These are phyloP conservation scores for Phoxinus dragarum DNA, from an alignment of 2,797 vertebrate species.

Conservation along the genomic window DNA sequence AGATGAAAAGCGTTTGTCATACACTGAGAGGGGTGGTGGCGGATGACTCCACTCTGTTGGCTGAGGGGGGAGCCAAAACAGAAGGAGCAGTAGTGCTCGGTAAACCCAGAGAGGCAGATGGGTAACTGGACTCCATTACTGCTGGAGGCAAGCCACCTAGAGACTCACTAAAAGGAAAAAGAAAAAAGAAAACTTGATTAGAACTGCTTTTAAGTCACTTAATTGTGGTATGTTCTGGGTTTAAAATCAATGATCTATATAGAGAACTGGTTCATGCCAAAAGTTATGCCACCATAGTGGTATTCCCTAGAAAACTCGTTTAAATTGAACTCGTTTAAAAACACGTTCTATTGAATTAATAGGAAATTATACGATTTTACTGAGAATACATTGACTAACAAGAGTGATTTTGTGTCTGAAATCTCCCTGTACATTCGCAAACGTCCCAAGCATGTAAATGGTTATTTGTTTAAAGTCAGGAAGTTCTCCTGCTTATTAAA, in stretches of 20 bases:
- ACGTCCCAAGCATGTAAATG: no score
- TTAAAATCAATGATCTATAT: neutral
- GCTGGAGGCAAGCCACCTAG: conserved; percentile 85
- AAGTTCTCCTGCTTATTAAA: no score
- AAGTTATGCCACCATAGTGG: no score
- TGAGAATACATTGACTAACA: no score
- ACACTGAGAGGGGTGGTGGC: conserved; percentile 79
- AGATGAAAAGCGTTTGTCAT: conserved; percentile 53
- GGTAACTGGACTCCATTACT: conserved; percentile 84
- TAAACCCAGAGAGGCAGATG: conserved; percentile 86
- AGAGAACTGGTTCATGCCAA: no score
- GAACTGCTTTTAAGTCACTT: neutral
- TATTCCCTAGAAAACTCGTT: no score
- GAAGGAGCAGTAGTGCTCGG: conserved; percentile 73
- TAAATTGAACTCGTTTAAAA: no score
- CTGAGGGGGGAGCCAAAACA: conserved; percentile 60
- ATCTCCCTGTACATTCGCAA: no score
- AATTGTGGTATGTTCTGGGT: neutral
- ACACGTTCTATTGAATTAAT: no score
- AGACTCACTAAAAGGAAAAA: conserved; percentile 81
- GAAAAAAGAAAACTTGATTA: neutral
- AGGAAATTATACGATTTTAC: no score
- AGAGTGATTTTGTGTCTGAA: no score
- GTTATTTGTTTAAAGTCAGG: no score
- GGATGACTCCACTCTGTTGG: conserved; percentile 79